Conservation (phyloP, 2,888 invertebrate genomes). For the Lottia scabra region DNA sequence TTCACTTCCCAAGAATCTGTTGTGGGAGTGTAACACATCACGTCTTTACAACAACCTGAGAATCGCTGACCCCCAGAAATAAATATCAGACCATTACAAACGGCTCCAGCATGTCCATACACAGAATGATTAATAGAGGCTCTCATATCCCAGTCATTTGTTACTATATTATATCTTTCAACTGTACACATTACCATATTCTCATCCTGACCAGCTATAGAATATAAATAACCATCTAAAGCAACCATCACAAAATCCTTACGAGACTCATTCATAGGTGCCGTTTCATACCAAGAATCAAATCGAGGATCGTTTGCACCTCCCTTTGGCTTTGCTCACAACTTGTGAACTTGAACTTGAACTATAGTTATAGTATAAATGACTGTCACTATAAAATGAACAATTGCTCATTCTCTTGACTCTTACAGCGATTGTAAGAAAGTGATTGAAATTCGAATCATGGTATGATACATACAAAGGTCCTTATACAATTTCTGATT, state of each 20-base stretch:
- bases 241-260: constrained; percentile 66
- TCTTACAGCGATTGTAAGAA: too few species aligned
- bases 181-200: constrained; percentile 67
- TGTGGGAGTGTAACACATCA: constrained; percentile 56
- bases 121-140: constrained; percentile 59
- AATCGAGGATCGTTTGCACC: constrained; percentile 68
- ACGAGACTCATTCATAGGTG: constrained; percentile 67
- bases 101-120: constrained; percentile 64
- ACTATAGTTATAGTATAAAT: too few species aligned
- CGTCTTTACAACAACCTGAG: constrained; percentile 61
- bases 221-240: constrained; percentile 53
- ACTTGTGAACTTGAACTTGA: too few species aligned
- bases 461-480: too few species aligned
- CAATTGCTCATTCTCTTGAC: too few species aligned
- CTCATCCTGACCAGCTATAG: constrained; percentile 67
- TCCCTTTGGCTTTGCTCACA: too few species aligned
- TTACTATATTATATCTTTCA: constrained; percentile 61
- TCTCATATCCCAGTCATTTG: constrained; percentile 65
- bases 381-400: too few species aligned
- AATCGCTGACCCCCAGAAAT: constrained; percentile 66
- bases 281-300: constrained; percentile 65
- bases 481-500: too few species aligned
- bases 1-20: constrained; percentile 61
- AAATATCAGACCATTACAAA: constrained; percentile 57
- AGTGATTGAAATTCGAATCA: too few species aligned